Percentiles rank a stretch among this genome's conserved stretches.
These are phyloP conservation scores for Andricus curvator DNA, from an alignment of 2,888 invertebrate genomes.

Conservation along the genomic window DNA sequence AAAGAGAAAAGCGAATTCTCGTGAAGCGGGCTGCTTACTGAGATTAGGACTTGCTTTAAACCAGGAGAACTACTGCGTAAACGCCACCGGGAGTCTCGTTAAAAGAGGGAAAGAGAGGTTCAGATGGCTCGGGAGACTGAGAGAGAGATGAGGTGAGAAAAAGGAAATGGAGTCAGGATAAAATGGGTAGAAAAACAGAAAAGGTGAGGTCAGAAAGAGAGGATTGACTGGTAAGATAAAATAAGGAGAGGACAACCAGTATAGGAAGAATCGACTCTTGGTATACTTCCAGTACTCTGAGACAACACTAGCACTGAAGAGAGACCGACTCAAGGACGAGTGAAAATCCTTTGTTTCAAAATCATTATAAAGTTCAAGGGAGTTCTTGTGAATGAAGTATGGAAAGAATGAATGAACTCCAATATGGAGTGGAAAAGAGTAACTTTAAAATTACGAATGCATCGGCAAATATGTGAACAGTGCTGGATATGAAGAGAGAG, in stretches of 20 bases:
- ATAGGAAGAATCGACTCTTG: conserved; percentile 19
- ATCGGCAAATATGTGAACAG: background rate
- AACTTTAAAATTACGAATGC: conserved; percentile 13
- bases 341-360: conserved; percentile 9
- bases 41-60: conserved; percentile 69
- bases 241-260: conserved; percentile 21
- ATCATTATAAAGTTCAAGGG: too few relatives aligned
- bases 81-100: conserved; percentile 55
- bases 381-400: background rate
- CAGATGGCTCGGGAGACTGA: background rate
- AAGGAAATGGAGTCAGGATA: background rate
- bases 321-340: conserved; percentile 2
- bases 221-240: conserved; percentile 13
- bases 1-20: conserved; percentile 24
- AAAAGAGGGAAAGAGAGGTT: conserved; percentile 44
- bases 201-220: background rate
- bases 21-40: conserved; percentile 57
- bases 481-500: background rate
- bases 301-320: conserved; percentile 33
- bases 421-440: background rate
- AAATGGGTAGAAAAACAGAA: background rate
- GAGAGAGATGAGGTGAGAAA: background rate
- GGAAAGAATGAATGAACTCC: background rate
- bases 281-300: conserved; percentile 15
- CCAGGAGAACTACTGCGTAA: conserved; percentile 62